These are phyloP conservation scores for Cladorhizidae sp. DNA, from an alignment of 37 sponge, comb jelly and placozoan species.

Conservation along the genomic window DNA sequence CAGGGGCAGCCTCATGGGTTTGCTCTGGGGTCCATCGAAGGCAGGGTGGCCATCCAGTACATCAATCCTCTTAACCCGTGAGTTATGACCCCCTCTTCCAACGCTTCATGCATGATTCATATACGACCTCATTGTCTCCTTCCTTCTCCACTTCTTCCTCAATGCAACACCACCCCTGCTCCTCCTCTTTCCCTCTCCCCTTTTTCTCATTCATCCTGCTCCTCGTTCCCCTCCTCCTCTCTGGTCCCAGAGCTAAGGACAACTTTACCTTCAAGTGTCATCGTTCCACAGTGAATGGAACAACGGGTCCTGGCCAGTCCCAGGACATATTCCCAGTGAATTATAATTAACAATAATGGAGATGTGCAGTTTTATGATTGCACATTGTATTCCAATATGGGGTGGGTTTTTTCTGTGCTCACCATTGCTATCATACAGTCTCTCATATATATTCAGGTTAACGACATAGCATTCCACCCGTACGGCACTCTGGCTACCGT, in stretches of 20 bases:
- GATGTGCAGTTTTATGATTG: no score
- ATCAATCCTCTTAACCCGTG: slow-evolving; percentile 85
- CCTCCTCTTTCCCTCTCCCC: neutral
- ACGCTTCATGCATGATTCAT: no score
- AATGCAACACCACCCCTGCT: neutral
- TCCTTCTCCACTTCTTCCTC: no score
- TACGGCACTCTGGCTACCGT: slow-evolving; percentile 91
- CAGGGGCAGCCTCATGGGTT: slow-evolving; percentile 90
- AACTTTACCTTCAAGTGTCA: slow-evolving; percentile 99
- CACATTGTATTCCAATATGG: no score
- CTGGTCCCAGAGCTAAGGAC: slow-evolving; percentile 83
- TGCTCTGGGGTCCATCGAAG: slow-evolving; percentile 96
- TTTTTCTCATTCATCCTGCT: no score
- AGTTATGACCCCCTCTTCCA: slow-evolving; percentile 19
- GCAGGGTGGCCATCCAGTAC: slow-evolving; percentile 92
- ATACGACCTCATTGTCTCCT: no score
- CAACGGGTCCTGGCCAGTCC: slow-evolving; percentile 42
- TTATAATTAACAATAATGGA: no score
- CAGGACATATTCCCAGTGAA: slow-evolving; percentile 94
- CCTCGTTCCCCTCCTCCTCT: neutral
- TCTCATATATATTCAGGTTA: slow-evolving; percentile 61
- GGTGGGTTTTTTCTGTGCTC: no score
- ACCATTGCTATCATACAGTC: neutral
- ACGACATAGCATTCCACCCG: slow-evolving; percentile 96
- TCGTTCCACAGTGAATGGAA: slow-evolving; percentile 56